Evolutionary conservation across 2,113 vertebrate species (phyloP).

Genomic region (Uropsilus gracilis): DNA sequence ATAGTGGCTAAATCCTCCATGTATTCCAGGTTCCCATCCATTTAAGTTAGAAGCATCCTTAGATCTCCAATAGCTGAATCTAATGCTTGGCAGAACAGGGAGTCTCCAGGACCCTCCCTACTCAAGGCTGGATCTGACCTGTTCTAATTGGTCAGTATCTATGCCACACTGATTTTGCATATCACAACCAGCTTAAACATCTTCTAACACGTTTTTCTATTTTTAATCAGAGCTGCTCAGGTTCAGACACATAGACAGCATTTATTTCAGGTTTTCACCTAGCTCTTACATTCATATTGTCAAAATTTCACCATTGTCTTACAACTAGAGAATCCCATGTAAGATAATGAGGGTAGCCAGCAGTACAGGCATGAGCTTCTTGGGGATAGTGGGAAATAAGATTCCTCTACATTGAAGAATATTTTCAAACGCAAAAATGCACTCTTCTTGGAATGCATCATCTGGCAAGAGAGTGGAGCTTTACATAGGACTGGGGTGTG

Average conservation of each 20-base stretch:
- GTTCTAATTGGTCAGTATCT: not conserved
- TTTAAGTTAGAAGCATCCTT: not conserved
- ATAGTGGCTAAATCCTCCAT: not conserved
- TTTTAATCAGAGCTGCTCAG: not conserved
- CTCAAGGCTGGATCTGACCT: not conserved
- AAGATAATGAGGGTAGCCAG: not conserved
- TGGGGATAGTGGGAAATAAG: conserved; percentile 1
- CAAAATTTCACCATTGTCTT: not conserved
- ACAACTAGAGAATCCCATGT: not conserved
- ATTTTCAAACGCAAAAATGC: not conserved
- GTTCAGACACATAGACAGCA: not conserved
- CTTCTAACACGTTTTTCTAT: not conserved
- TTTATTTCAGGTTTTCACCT: conserved; percentile 34
- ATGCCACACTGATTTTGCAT: not conserved
- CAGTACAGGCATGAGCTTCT: not conserved
- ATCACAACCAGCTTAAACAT: not conserved
- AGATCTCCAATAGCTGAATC: not conserved
- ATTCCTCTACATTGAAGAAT: not conserved
- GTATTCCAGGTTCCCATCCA: not conserved
- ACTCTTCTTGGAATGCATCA: conserved; percentile 23
- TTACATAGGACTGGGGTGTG: not conserved
- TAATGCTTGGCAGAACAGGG: not conserved
- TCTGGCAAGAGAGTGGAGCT: not conserved
- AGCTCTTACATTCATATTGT: not conserved
- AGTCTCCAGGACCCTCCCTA: too few species aligned